phyloP scores from a whole-genome alignment of 2,113 vertebrate genomes.

The Perca fluviatilis region DNA sequence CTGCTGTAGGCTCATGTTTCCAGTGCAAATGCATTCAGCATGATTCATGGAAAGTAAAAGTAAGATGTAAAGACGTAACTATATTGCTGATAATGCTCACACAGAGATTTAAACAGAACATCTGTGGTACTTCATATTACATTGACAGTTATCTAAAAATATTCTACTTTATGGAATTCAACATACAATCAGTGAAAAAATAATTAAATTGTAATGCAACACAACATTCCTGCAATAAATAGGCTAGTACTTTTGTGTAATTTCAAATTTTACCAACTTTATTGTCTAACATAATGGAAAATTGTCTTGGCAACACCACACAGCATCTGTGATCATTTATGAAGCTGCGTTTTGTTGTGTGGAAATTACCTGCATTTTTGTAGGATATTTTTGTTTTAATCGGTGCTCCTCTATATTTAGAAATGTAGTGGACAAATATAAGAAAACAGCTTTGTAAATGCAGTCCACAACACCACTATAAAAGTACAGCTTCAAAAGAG shows the following conservation, averaged over 20 bases:
- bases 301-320: not conserved
- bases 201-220: too few relatives aligned
- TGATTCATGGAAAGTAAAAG: not conserved
- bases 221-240: not conserved
- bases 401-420: too few relatives aligned
- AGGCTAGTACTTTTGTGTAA: not conserved
- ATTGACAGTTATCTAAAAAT: not conserved
- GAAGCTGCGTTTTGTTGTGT: not conserved
- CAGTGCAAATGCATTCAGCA: not conserved
- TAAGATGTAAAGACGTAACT: too few relatives aligned
- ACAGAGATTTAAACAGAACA: not conserved
- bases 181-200: not conserved
- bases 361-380: too few relatives aligned
- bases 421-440: not conserved
- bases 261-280: not conserved
- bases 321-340: not conserved
- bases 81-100: not conserved
- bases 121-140: not conserved
- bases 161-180: not conserved
- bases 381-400: not conserved
- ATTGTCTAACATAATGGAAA: not conserved
- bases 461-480: not conserved
- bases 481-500: not conserved
- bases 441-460: not conserved
- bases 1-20: slow-evolving; percentile 43